Percentiles rank a stretch among this genome's conserved stretches.
Conservation (phyloP, 2,797 vertebrate species). For the Oreochromis grahami region DNA sequence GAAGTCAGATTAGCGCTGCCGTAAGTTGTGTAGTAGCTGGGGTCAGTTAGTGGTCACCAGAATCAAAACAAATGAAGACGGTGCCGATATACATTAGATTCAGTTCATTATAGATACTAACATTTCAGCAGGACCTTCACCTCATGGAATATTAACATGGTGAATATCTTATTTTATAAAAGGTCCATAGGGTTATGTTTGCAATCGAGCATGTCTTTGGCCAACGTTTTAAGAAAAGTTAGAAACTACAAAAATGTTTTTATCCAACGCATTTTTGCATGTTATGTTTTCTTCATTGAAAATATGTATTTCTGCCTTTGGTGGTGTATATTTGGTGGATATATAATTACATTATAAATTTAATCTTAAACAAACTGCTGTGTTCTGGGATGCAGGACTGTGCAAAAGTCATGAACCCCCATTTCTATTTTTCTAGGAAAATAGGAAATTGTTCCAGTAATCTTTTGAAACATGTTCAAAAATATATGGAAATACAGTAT, state of each 20-base stretch:
- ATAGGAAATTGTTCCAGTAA: not conserved
- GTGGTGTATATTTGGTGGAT: not conserved
- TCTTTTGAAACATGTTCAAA: not conserved
- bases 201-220: not conserved
- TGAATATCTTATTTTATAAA: not conserved
- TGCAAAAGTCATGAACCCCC: not conserved
- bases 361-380: not conserved
- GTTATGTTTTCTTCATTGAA: not conserved
- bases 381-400: not conserved
- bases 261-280: not conserved
- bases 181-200: not conserved
- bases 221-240: not conserved
- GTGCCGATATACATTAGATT: not conserved
- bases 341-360: not conserved
- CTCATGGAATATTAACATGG: not conserved
- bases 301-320: not conserved
- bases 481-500: rapidly evolving
- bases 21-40: slow-evolving; percentile 42
- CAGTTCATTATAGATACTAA: not conserved
- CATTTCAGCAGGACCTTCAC: not conserved
- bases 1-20: slow-evolving; percentile 55
- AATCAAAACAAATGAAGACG: slow-evolving; percentile 2
- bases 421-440: not conserved
- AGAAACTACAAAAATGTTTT: not conserved
- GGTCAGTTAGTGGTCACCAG: slow-evolving; percentile 37